Evolutionary conservation across 2,797 vertebrate species (phyloP).

Genomic region (Nothura maculosa): DNA sequence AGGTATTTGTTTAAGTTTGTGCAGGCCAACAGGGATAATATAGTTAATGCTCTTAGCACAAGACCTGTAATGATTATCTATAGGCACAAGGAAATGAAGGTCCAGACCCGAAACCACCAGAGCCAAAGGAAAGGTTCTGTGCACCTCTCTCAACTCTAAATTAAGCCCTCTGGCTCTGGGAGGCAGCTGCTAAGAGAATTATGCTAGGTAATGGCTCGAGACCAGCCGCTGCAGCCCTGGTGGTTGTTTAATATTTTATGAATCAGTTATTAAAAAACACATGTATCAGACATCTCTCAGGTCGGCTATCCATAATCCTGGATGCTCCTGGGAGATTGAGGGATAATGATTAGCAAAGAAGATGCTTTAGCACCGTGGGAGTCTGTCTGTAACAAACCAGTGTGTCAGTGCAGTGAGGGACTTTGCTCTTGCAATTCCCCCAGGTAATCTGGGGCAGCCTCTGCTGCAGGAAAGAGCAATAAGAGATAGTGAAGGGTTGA

Average conservation of each 20-base stretch:
- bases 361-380: not conserved
- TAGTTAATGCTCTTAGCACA: not conserved
- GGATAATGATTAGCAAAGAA: slow-evolving; percentile 19
- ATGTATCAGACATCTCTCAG: not conserved
- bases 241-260: slow-evolving; percentile 63
- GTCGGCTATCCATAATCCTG: slow-evolving; percentile 1
- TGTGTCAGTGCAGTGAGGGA: not conserved
- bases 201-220: slow-evolving; percentile 32
- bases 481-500: not conserved
- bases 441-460: not conserved
- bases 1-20: not conserved
- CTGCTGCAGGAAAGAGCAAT: not conserved
- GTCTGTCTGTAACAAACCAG: not conserved
- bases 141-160: slow-evolving; percentile 28
- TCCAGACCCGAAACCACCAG: not conserved
- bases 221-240: not conserved
- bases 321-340: not conserved
- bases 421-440: not conserved
- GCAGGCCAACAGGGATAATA: not conserved
- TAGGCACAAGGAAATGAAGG: not conserved
- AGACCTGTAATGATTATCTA: not conserved
- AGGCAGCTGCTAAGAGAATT: slow-evolving; percentile 39
- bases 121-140: slow-evolving; percentile 20
- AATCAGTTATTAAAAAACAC: slow-evolving; percentile 51
- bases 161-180: slow-evolving; percentile 34